Conservation (phyloP, 2,888 invertebrate species). For the Zeuzera pyrina region DNA sequence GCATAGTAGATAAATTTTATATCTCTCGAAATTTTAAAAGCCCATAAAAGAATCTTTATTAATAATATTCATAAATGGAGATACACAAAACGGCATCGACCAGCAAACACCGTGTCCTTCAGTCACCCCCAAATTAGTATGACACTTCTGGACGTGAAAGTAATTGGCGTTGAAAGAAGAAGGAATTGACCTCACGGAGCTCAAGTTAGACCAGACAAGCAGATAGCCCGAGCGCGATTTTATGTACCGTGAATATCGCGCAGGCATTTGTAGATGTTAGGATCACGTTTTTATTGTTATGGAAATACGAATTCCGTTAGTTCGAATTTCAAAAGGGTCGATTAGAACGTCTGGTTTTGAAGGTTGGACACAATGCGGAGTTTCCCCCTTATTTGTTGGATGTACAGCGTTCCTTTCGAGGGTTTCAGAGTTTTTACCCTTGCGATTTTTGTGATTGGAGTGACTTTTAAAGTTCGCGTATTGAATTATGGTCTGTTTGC, state of each 20-base stretch:
- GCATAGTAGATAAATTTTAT: too few species aligned
- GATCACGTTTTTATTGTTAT: conserved; percentile 73
- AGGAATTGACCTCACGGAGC: conserved; percentile 32
- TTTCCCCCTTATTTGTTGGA: conserved; percentile 59
- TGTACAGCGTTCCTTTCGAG: conserved; percentile 45
- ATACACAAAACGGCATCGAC: too few species aligned
- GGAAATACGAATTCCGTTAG: conserved; percentile 72
- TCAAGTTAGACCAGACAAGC: conserved; percentile 52
- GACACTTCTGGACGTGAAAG: too few species aligned
- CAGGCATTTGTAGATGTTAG: conserved; percentile 71
- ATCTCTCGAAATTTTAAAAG: too few species aligned
- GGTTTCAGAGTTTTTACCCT: conserved; percentile 43
- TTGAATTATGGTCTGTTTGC: conserved; percentile 49
- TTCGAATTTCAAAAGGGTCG: conserved; percentile 72
- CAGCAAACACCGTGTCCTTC: too few species aligned
- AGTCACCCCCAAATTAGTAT: too few species aligned
- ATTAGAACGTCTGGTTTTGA: conserved; percentile 71
- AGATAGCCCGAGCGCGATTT: conserved; percentile 58
- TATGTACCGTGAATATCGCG: conserved; percentile 72
- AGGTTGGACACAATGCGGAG: conserved; percentile 61
- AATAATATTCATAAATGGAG: too few species aligned
- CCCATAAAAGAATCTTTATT: too few species aligned
- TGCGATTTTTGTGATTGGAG: conserved; percentile 37
- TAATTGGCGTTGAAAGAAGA: too few species aligned
- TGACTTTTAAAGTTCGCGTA: conserved; percentile 49